Evolutionary conservation across 2,888 invertebrate species (phyloP).

Genomic region (Tetrapedia diversipes): DNA sequence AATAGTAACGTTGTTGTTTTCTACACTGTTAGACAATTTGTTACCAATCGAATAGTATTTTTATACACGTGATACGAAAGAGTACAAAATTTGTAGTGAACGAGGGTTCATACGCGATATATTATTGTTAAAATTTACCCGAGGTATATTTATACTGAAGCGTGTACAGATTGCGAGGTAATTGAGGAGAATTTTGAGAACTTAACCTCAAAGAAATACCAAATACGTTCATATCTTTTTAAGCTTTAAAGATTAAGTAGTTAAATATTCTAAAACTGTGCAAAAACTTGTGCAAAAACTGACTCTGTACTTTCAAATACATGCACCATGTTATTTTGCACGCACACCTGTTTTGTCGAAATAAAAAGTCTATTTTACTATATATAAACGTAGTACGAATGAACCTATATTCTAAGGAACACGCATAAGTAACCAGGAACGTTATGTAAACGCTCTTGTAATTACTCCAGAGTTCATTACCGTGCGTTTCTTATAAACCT

Average conservation of each 20-base stretch:
- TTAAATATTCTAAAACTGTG: no score
- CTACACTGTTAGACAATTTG: conserved; percentile 17
- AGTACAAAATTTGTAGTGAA: conserved; percentile 36
- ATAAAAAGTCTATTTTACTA: conserved; percentile 31
- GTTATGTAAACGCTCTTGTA: conserved; percentile 11
- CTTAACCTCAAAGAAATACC: conserved; percentile 14
- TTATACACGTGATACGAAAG: conserved; percentile 21
- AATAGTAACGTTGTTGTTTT: conserved; percentile 44
- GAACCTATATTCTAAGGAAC: background rate
- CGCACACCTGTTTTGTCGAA: conserved; percentile 7
- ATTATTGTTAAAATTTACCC: conserved; percentile 13
- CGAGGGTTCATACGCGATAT: conserved; percentile 6
- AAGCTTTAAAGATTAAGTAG: conserved; percentile 1
- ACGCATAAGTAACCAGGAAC: background rate
- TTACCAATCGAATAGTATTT: conserved; percentile 15
- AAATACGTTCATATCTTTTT: conserved; percentile 11
- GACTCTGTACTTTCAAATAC: background rate
- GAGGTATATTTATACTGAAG: background rate
- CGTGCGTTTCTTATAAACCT: background rate
- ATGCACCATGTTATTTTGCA: background rate
- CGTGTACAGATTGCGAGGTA: conserved; percentile 27
- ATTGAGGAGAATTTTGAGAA: conserved; percentile 6
- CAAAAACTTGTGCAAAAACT: no score
- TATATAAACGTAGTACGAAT: background rate
- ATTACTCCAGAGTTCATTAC: conserved; percentile 1